phyloP scores from a whole-genome alignment of 2,888 invertebrate species.

The Caenorhabditis sp. region DNA sequence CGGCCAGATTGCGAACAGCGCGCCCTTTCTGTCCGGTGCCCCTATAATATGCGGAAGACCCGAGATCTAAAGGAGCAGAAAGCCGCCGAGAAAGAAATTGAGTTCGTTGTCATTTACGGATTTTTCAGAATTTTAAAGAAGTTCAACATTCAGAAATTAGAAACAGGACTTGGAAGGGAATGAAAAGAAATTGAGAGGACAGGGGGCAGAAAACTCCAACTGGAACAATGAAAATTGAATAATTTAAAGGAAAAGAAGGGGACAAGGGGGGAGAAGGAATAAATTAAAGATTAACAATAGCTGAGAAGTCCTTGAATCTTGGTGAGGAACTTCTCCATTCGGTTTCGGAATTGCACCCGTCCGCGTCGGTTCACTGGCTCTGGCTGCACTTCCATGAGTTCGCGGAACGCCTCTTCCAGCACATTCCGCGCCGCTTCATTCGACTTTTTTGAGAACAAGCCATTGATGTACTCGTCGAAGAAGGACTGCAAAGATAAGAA shows the following conservation, averaged over 20 bases:
- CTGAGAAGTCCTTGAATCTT: constrained; percentile 70
- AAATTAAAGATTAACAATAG: constrained; percentile 25
- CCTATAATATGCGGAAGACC: no score
- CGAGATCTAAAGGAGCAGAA: no score
- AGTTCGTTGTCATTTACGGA: background rate
- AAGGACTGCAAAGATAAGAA: constrained; percentile 42
- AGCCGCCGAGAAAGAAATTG: background rate
- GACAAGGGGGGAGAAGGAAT: background rate
- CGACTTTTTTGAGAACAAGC: constrained; percentile 57
- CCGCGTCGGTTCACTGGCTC: constrained; percentile 40
- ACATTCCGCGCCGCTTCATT: constrained; percentile 55
- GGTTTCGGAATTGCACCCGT: constrained; percentile 66
- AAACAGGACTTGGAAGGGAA: no score
- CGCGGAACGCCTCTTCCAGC: constrained; percentile 52
- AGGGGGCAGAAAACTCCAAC: no score
- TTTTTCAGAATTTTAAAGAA: background rate
- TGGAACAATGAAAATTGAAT: constrained; percentile 7
- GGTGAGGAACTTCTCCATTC: constrained; percentile 72
- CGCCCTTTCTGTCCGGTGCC: no score
- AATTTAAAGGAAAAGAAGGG: background rate
- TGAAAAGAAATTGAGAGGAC: no score
- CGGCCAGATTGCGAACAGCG: no score
- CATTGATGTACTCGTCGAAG: constrained; percentile 61
- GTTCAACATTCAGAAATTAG: no score
- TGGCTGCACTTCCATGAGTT: constrained; percentile 48